These are phyloP conservation scores for Poicephalus meyeri DNA, from an alignment of 2,113 vertebrate species.

Conservation along the genomic window DNA sequence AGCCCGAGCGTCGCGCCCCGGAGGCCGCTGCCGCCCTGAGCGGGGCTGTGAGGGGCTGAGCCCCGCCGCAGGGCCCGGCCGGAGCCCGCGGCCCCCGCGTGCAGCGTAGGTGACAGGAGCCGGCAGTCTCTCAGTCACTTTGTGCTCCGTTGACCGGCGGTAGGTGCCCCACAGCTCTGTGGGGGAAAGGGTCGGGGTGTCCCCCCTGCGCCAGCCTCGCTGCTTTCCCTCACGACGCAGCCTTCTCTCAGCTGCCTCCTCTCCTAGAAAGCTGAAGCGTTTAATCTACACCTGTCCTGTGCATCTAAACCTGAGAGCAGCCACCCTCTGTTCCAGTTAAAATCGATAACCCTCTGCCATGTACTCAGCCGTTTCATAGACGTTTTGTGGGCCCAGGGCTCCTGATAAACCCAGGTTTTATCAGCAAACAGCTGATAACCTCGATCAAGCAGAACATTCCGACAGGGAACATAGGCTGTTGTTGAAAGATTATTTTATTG, in stretches of 20 bases:
- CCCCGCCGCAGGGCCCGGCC: neutral
- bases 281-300: neutral
- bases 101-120: neutral
- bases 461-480: neutral
- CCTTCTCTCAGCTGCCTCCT: accelerated
- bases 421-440: neutral
- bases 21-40: neutral
- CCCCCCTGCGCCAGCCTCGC: no score
- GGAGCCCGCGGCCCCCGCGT: neutral
- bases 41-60: neutral
- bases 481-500: neutral
- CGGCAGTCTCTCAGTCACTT: neutral
- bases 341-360: neutral
- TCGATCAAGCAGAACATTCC: neutral
- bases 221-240: neutral
- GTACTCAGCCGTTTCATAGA: neutral
- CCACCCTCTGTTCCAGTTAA: neutral
- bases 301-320: neutral
- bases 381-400: neutral
- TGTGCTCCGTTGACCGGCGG: neutral
- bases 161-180: neutral
- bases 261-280: neutral
- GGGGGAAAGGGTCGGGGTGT: neutral
- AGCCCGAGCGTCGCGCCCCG: no score
- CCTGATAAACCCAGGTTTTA: neutral